A percentile compares a stretch with the other conserved stretches of the same genome.
Evolutionary conservation across 2,888 invertebrate genomes (phyloP).

Genomic region (Andricus curvator): DNA sequence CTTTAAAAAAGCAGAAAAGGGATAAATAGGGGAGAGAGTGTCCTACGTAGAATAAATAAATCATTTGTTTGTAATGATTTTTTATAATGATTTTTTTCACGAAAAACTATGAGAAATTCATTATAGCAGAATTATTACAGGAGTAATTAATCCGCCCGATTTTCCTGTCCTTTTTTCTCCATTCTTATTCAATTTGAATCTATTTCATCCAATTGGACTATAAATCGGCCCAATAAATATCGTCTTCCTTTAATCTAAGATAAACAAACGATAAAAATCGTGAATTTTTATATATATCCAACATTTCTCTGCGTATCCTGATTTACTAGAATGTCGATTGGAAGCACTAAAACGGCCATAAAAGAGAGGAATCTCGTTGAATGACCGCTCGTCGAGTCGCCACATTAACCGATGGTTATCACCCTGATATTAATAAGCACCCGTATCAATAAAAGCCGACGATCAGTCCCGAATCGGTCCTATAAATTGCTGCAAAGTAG

Average conservation of each 20-base stretch:
- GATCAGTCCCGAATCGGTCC: constrained; percentile 12
- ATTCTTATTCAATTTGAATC: too few species aligned
- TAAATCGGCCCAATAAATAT: too few species aligned
- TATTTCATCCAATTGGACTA: too few species aligned
- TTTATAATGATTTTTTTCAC: too few species aligned
- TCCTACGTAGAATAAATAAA: too few species aligned
- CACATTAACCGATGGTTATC: constrained; percentile 22
- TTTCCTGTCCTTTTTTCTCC: too few species aligned
- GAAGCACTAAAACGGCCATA: constrained; percentile 20
- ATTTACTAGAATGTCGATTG: constrained; percentile 29
- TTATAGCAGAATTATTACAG: too few species aligned
- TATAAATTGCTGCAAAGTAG: constrained; percentile 36
- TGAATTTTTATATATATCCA: background rate
- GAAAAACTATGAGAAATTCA: too few species aligned
- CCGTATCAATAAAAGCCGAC: constrained; percentile 37
- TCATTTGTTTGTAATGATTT: too few species aligned
- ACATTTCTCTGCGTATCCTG: background rate
- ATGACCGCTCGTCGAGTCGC: constrained; percentile 11
- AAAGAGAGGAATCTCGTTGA: constrained; percentile 20
- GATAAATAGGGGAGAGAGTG: too few species aligned
- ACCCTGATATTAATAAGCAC: constrained; percentile 40
- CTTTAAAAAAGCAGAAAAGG: too few species aligned
- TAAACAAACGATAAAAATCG: background rate
- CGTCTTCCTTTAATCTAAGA: background rate
- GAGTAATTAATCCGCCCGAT: too few species aligned